Percentiles rank a stretch among this genome's conserved stretches.
Conservation (phyloP, 2,888 invertebrate genomes). For the Drosophila lacicola region DNA sequence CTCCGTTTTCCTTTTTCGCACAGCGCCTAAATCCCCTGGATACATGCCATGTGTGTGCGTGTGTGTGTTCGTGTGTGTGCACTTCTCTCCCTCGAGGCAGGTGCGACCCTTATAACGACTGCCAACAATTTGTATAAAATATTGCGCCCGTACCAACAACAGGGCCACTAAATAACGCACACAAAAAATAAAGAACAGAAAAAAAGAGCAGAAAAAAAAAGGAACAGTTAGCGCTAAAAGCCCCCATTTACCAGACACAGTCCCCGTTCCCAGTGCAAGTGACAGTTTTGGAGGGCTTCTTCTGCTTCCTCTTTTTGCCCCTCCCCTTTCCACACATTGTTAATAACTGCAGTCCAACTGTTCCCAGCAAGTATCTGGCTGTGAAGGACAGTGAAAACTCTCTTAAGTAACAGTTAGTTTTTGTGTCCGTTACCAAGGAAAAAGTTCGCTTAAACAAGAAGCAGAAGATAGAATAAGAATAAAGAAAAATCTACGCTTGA, state of each 20-base stretch:
- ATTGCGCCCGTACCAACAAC: constrained; percentile 68
- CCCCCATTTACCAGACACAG: constrained; percentile 43
- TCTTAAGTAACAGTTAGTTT: no score
- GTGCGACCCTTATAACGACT: constrained; percentile 73
- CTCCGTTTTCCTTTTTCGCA: constrained; percentile 26
- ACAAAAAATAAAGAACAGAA: constrained; percentile 6
- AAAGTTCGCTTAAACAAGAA: no score
- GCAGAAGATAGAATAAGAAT: neutral
- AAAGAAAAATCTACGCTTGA: no score
- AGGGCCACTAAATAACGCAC: constrained; percentile 54
- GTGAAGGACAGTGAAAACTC: no score
- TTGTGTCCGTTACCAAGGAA: no score
- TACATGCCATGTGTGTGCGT: constrained; percentile 28
- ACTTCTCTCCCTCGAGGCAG: constrained; percentile 44
- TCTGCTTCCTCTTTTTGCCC: neutral
- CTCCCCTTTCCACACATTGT: constrained; percentile 11
- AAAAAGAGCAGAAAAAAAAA: neutral
- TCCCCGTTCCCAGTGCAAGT: constrained; percentile 40
- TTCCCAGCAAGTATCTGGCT: no score
- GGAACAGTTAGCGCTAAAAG: constrained; percentile 40
- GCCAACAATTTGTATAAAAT: constrained; percentile 74
- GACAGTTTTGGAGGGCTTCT: constrained; percentile 43
- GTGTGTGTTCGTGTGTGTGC: constrained; percentile 7
- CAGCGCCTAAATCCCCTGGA: constrained; percentile 59
- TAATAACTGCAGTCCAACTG: constrained; percentile 59